Base-by-base conservation (phyloP, 2,113 vertebrate species). In the Pelecanus crispus region DNA sequence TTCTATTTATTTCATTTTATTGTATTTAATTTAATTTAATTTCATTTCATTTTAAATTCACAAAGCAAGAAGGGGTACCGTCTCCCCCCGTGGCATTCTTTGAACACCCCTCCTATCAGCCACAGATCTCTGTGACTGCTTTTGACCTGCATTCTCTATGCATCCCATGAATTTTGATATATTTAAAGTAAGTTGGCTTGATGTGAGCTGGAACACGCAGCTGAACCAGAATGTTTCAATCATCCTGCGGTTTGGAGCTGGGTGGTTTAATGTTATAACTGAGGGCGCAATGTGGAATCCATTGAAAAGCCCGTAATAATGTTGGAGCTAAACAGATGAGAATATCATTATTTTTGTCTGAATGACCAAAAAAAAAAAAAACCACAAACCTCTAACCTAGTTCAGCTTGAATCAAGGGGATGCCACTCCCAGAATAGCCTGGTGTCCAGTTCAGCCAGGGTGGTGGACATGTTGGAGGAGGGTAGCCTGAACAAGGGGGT, bases 141-240 rank as follows among this genome's bases (percentile, higher is more conserved):
- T 61, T 75, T 80, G 83, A 88, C 91, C 83, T 61, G 62, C 84
- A 77, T 88, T 93, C 74, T 67, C 81, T 84, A 85, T 67, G 58
- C 80, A 88, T 85, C 91, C 84, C 84, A 62, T 93, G 84, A 71
- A 93, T 81, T 91, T 67, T 81, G 84, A 85, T 77, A 45, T 72
- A 67, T 85, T 95, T 85, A 81, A 88, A 95, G 42, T 50, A 81
- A 77, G 52, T 91, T 88, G 91, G 58, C 80, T 91, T 84, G 80
- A 62, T 2, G 0, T 40, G 88, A 72, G 68, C 88, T 85, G 94
- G 80, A 91, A 50, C 52, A 45, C 1, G 7, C 63, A 66, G 52
- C 58, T 67, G 58, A 75, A 66, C 56, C 88, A 88, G 88, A 85
- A 85, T 85, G 91, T 93, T 91, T 91, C 88, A 93, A 93, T 95